Evolutionary conservation across 2,797 vertebrate genomes (phyloP).

Genomic region (Myripristis murdjan): DNA sequence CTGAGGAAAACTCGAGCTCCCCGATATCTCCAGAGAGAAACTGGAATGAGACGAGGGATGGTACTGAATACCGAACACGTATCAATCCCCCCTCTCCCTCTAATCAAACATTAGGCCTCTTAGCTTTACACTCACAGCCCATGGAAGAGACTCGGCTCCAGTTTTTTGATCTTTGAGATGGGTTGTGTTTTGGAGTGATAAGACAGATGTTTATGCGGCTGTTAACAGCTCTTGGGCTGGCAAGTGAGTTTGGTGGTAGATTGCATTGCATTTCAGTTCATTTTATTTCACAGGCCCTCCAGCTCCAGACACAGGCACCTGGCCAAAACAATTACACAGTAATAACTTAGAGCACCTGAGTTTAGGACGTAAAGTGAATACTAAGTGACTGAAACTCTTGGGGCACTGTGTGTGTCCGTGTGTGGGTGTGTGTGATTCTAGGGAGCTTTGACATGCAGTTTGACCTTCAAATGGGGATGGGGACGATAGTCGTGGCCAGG

Average conservation of each 20-base stretch:
- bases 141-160: constrained; percentile 69
- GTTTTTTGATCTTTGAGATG: constrained; percentile 80
- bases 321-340: constrained; percentile 83
- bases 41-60: constrained; percentile 76
- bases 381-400: constrained; percentile 46
- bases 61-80: constrained; percentile 78
- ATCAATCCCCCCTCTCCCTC: constrained; percentile 72
- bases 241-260: constrained; percentile 61
- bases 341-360: constrained; percentile 81
- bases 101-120: constrained; percentile 82
- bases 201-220: constrained; percentile 80
- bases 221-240: constrained; percentile 73
- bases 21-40: constrained; percentile 77
- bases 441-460: constrained; percentile 94
- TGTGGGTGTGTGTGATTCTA: constrained; percentile 74
- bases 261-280: constrained; percentile 70
- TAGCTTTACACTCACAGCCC: constrained; percentile 70
- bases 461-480: constrained; percentile 94
- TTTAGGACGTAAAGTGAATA: constrained; percentile 62
- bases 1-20: constrained; percentile 72
- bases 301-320: constrained; percentile 70
- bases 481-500: constrained; percentile 93
- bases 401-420: constrained; percentile 28
- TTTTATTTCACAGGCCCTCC: constrained; percentile 74
- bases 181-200: constrained; percentile 82